Percentiles rank a stretch among this genome's conserved stretches.
These are phyloP conservation scores for Operophtera brumata DNA, from an alignment of 2,888 invertebrate species.

Conservation along the genomic window DNA sequence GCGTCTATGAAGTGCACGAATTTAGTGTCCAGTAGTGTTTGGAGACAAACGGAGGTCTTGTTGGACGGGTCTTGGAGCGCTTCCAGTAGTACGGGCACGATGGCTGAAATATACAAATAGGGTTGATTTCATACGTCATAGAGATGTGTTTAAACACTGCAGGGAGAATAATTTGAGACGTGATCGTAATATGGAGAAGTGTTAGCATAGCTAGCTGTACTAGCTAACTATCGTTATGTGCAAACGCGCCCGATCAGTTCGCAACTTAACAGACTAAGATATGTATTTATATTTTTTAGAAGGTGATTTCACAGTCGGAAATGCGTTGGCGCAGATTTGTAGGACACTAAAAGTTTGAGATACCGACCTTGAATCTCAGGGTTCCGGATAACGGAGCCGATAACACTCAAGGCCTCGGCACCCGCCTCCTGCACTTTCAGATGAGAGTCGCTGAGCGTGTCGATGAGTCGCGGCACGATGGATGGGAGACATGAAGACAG, in stretches of 20 bases:
- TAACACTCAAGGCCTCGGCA: constrained; percentile 95
- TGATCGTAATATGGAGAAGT: no score
- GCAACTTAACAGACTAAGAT: no score
- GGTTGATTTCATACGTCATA: no score
- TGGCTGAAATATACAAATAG: constrained; percentile 74
- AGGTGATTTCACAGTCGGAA: no score
- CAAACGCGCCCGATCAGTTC: no score
- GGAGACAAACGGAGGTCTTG: constrained; percentile 95
- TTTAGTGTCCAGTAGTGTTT: constrained; percentile 95
- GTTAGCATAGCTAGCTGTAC: no score
- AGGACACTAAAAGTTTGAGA: no score
- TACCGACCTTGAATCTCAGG: constrained; percentile 94
- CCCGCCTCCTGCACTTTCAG: constrained; percentile 98
- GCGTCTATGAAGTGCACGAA: constrained; percentile 99
- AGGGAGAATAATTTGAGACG: no score
- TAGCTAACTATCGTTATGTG: no score
- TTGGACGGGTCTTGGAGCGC: constrained; percentile 98
- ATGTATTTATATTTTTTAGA: no score
- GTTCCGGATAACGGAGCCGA: constrained; percentile 98
- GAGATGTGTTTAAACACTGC: no score
- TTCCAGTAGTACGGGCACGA: constrained; percentile 91
- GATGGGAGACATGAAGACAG: constrained; percentile 98
- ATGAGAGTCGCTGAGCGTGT: constrained; percentile 98
- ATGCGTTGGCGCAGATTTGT: no score
- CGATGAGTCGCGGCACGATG: constrained; percentile 98